Evolutionary conservation across 2,113 vertebrate species (phyloP), one percentile per base, ranked within the genome.

Genomic region (Hipposideros armiger): DNA sequence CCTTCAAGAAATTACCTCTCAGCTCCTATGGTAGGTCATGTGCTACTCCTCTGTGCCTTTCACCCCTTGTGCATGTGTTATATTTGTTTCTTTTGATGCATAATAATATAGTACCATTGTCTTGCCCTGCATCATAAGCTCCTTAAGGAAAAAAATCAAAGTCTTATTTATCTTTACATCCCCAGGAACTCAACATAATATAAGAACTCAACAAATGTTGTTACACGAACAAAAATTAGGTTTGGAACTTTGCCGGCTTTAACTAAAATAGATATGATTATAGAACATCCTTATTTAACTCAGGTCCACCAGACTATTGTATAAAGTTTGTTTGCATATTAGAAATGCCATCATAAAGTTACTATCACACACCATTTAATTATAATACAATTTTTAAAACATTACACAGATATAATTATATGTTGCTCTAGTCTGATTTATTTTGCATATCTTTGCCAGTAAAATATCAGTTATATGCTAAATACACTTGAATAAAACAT

Each of bases 321-420:
- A 60, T 76, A 93, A 88, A 96, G 32, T 76, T 64, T 90, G 42
- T 28, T 83, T 84, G 70, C 45, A 62, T 45, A 88, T 76, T 90
- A 87, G 20, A 96, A 96, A 93, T 36, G 91, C 30, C 19, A 50
- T 11, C 66, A 67, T 64, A 15, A 72, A 77, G 15, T 85, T 87
- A 72, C 14, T 62, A 72, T 3, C 22, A 95, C 54, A 93, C 47
- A 11, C 5, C 60, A 3, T 52, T 87, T 73, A 94, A 93, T 85
- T 90, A 74, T 82, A 67, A 95, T 64, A 82, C 10, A 77, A 60
- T 66, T 17, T n/a, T 94, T 92, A 84, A 95, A 96, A 95, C 9
- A 92, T 70, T 84, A 36, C 11, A 62, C 30, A 84, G 24, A 58
- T n/a, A 86, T 45, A 77, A 67, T 64, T 70, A 88, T 45, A 69